Percentiles rank a stretch among this genome's conserved stretches.
Evolutionary conservation across 2,888 invertebrate genomes (phyloP).

Genomic region (Lacanobia oleracea): DNA sequence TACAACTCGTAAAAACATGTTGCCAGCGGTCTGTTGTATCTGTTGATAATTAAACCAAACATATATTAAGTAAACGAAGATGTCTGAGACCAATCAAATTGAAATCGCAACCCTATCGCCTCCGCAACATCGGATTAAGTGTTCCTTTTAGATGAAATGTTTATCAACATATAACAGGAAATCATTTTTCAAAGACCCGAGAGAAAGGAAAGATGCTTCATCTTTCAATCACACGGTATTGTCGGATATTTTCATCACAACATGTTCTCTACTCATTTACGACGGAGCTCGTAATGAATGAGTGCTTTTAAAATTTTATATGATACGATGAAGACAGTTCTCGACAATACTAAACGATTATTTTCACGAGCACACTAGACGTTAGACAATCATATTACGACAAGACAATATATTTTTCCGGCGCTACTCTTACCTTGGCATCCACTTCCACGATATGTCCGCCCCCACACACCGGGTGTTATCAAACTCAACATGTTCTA

Average conservation of each 20-base stretch:
- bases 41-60: constrained; percentile 13
- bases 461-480: not conserved
- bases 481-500: not conserved
- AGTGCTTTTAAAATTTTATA: constrained; percentile 25
- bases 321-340: not conserved
- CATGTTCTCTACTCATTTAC: constrained; percentile 20
- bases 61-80: constrained; percentile 26
- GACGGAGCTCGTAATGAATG: constrained; percentile 25
- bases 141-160: constrained; percentile 34
- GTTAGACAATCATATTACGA: not conserved
- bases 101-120: constrained; percentile 9
- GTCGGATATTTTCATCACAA: constrained; percentile 36
- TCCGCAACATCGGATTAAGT: not conserved
- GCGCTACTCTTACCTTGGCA: not conserved
- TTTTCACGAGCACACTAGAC: constrained; percentile 15
- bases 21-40: not conserved
- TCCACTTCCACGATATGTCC: constrained; percentile 7
- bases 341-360: constrained; percentile 6
- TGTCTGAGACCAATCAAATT: constrained; percentile 22
- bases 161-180: constrained; percentile 49
- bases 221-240: constrained; percentile 22
- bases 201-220: constrained; percentile 25
- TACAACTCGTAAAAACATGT: constrained; percentile 12
- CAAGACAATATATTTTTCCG: constrained; percentile 6
- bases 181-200: constrained; percentile 39